These are phyloP conservation scores for Beaufortia kweichowensis DNA, from an alignment of 2,113 vertebrate genomes.

Conservation along the genomic window DNA sequence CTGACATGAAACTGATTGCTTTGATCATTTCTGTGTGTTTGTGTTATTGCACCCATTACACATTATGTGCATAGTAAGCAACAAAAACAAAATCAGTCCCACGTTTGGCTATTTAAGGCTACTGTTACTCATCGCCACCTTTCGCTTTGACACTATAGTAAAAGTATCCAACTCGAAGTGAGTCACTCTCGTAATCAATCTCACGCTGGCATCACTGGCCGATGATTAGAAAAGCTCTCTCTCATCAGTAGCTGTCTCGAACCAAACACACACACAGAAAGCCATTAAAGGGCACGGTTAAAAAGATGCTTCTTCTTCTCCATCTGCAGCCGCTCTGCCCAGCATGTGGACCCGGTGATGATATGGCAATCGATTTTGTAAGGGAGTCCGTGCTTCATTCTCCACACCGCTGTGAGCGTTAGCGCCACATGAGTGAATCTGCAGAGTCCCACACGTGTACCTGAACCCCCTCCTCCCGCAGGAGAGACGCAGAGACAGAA, in stretches of 20 bases:
- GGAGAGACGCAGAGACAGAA: constrained; percentile 8
- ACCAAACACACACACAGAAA: constrained; percentile 7
- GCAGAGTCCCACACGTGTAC: constrained; percentile 28
- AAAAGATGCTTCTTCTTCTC: constrained; percentile 7
- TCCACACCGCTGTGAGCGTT: constrained; percentile 23
- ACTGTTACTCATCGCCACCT: constrained; percentile 9
- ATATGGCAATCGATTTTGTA: constrained; percentile 46
- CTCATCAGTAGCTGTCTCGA: constrained; percentile 10
- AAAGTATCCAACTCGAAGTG: constrained; percentile 22
- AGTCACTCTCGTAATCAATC: constrained; percentile 34
- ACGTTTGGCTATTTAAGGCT: neutral
- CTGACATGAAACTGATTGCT: constrained; percentile 7
- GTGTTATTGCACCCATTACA: neutral
- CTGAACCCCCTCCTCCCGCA: constrained; percentile 14
- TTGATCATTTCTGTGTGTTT: constrained; percentile 1
- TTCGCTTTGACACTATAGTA: constrained; percentile 18
- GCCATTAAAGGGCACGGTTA: constrained; percentile 21
- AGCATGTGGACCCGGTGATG: constrained; percentile 31
- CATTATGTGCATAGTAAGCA: neutral
- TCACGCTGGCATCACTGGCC: constrained; percentile 34
- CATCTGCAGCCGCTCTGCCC: constrained; percentile 20
- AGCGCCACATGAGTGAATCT: constrained; percentile 27
- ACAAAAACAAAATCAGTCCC: constrained; percentile 20
- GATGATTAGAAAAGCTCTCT: constrained; percentile 34
- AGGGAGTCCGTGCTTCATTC: constrained; percentile 20